Base-by-base conservation (phyloP, 1,140 invertebrate genomes). In the Musca domestica region DNA sequence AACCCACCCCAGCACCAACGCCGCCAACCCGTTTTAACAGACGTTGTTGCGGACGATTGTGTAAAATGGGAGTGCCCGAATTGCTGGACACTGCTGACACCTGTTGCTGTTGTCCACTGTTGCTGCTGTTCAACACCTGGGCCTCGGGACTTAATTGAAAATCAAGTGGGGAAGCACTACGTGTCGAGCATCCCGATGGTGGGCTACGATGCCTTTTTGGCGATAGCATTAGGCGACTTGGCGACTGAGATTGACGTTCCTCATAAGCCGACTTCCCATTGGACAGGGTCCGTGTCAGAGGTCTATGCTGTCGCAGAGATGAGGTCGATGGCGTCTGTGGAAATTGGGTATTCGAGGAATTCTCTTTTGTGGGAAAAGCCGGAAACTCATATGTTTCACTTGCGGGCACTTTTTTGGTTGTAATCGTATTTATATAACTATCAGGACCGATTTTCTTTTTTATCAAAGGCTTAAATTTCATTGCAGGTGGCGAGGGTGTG, bases 371-470 rank as follows among this genome's bases (percentile, higher is more conserved):
- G 12, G 77, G 77, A 71, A 86, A 86, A 30, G 69, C 78, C 76
- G 84, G 69, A 81, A 86, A 85, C 81, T 86, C 84, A 81, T 86
- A 67, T 77, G 85, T 74, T 83, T 86, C 67, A 71, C 84, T 71
- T 2, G 72, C 75, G 1, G 76, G 72, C 67, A 83, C 84, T 78
- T 84, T 86, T 71, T 86, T 86, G 14, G 85, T 85, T 72, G 84
- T 86, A 65, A 86, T 86, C 54, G 87, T 88, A 17, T 86, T 87
- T 66, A 88, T 87, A 74, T 89, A 89, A 82, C 88, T 89, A 77
- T 89, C 88, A 68, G 85, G 85, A 23, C 87, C 87, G 70, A 88
- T 88, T 73, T 87, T 86, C 77, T 88, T 88, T 71, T 87, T 85
- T 69, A 86, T 82, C 71, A 85, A 82, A 72, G 83, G 84, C 73